Base-by-base conservation (phyloP, 2,113 vertebrate species). In the Amphiprion ocellaris region DNA sequence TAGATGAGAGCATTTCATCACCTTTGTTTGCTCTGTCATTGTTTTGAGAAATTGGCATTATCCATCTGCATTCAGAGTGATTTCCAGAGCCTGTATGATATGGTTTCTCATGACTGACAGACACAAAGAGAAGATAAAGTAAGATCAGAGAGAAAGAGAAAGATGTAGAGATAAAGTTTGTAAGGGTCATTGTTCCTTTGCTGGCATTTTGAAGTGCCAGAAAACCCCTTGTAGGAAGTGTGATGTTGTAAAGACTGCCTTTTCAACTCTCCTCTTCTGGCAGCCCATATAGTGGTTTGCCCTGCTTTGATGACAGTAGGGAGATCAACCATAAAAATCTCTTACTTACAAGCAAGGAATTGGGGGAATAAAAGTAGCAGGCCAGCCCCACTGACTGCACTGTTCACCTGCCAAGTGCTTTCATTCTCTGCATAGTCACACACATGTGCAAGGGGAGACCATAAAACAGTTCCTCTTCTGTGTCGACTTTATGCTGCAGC, bases 261-360 rank as follows among this genome's bases (percentile, higher is more conserved):
- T 85, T 89, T 83, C 76, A 80, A 52, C 82, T 84, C 59, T 67
- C 23, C 55, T 69, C 55, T 39, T 71, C 60, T 87, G 84, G 75
- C 81, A 84, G 65, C 33, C 44, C 60, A 58, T 66, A 66, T 26
- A 60, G 69, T 68, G 73, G 72, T 82, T 84, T 77, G 44, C 23
- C 66, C 55, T 0, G 41, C 80, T 89, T 86, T 92, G 87, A 93
- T 91, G 89, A 83, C 71, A 79, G 58, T 79, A 65, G 74, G 68
- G 81, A 88, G 74, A 91, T 88, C 77, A 68, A 69, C 71, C 75
- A 77, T 89, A 83, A 90, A 89, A 85, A 69, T 79, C 49, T 72
- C 21, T n/a, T 59, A 62, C 71, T 77, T 83, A 79, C 65, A 73
- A 87, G 74, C 49, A 64, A 84, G 24, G 47, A 77, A 60, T 77